Percentiles rank a stretch among this genome's conserved stretches.
Evolutionary conservation across 1,140 invertebrate genomes (phyloP).

Genomic region (Lysiphlebus fabarum): DNA sequence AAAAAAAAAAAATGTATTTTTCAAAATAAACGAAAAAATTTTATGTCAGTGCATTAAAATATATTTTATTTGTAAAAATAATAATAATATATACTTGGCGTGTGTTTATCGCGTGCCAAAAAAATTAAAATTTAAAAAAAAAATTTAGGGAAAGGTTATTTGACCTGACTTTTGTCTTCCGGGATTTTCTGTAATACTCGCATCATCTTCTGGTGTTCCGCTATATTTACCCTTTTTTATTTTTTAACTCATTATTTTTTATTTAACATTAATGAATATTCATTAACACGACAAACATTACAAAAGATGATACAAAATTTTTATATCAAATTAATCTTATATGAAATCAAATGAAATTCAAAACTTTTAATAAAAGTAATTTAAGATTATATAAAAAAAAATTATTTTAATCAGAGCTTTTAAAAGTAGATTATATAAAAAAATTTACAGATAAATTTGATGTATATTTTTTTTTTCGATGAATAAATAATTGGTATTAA

Average conservation of each 20-base stretch:
- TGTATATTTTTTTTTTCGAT: too few relatives aligned
- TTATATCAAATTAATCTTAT: not conserved
- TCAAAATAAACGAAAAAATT: conserved; percentile 14
- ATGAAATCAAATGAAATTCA: too few relatives aligned
- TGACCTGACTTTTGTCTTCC: conserved; percentile 15
- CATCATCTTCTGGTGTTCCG: not conserved
- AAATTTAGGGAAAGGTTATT: conserved; percentile 12
- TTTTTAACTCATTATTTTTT: too few relatives aligned
- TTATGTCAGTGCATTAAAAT: not conserved
- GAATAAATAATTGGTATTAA: too few relatives aligned
- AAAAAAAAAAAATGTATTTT: not conserved
- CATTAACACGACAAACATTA: too few relatives aligned
- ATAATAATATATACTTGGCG: conserved; percentile 11
- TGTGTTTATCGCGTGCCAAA: conserved; percentile 16
- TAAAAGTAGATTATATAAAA: too few relatives aligned
- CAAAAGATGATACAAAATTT: not conserved
- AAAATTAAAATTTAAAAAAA: conserved; percentile 3
- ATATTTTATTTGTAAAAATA: conserved; percentile 12
- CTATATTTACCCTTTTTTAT: not conserved
- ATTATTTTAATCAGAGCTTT: too few relatives aligned
- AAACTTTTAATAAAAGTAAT: too few relatives aligned
- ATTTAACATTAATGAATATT: too few relatives aligned
- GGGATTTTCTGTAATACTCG: conserved; percentile 2
- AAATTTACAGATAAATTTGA: too few relatives aligned
- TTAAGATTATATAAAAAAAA: too few relatives aligned